Conservation (phyloP, 2,797 vertebrate genomes). For the Leptoclinus maculatus region DNA sequence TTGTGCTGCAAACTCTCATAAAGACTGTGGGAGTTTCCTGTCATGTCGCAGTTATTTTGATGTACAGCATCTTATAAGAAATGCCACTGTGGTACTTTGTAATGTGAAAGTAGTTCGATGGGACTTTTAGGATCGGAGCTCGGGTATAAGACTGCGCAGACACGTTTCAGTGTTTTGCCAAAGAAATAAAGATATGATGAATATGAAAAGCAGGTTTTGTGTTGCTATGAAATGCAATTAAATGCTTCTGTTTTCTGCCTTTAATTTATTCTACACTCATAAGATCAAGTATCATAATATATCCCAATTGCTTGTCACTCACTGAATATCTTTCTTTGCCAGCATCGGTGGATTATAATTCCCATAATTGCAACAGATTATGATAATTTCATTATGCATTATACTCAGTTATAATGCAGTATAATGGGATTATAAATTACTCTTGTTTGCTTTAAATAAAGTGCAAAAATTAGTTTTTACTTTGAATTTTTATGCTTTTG, state of each 20-base stretch:
- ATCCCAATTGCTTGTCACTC: too few relatives aligned
- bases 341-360: neutral
- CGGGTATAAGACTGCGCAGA: neutral
- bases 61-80: conserved; percentile 15
- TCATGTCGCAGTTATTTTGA: conserved; percentile 45
- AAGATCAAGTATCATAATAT: too few relatives aligned
- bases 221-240: neutral
- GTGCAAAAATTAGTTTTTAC: neutral
- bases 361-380: neutral
- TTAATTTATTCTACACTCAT: neutral
- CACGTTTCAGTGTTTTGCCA: neutral
- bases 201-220: conserved; percentile 3
- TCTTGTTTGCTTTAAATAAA: neutral
- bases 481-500: neutral
- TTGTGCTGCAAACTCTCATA: conserved; percentile 8
- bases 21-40: conserved; percentile 35
- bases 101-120: neutral
- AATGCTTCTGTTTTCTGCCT: neutral
- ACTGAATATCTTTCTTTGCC: too few relatives aligned
- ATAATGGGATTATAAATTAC: neutral
- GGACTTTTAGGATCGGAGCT: neutral
- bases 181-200: neutral
- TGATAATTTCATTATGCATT: neutral
- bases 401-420: neutral
- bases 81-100: conserved; percentile 1